Evolutionary conservation across 2,797 vertebrate genomes (phyloP).

Genomic region (Novumbra hubbsi): DNA sequence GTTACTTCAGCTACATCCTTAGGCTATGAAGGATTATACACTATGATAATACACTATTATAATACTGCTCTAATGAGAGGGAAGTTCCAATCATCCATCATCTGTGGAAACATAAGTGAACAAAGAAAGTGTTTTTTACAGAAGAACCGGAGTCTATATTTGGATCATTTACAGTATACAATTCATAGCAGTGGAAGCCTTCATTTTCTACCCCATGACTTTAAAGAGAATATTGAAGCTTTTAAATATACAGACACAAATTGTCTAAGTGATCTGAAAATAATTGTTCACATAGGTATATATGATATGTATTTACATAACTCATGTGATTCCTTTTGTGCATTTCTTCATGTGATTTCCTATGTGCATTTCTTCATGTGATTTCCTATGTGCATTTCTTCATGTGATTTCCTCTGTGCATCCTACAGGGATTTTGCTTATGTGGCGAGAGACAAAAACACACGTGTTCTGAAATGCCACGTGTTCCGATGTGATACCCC

Average conservation of each 20-base stretch:
- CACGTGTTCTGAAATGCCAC: slow-evolving; percentile 96
- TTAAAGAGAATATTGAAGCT: neutral
- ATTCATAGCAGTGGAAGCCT: neutral
- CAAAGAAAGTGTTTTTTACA: neutral
- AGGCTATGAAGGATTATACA: neutral
- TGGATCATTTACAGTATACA: neutral
- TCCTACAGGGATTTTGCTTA: slow-evolving; percentile 92
- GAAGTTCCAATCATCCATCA: slow-evolving; percentile 11
- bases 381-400: slow-evolving; percentile 7
- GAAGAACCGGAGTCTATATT: too few species aligned
- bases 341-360: slow-evolving; percentile 7
- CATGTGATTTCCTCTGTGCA: slow-evolving; percentile 2
- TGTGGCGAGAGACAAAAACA: slow-evolving; percentile 97
- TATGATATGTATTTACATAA: neutral
- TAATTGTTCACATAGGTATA: neutral
- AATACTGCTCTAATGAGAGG: neutral
- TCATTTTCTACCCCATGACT: neutral
- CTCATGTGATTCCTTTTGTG: slow-evolving; percentile 2
- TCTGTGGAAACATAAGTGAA: slow-evolving; percentile 9
- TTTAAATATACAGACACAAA: neutral
- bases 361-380: too few species aligned
- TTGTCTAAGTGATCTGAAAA: neutral
- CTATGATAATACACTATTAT: neutral
- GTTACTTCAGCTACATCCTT: slow-evolving; percentile 3
- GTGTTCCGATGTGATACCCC: slow-evolving; percentile 98